Base-by-base conservation (phyloP, 1,140 invertebrate species). In the Gryon sp. region DNA sequence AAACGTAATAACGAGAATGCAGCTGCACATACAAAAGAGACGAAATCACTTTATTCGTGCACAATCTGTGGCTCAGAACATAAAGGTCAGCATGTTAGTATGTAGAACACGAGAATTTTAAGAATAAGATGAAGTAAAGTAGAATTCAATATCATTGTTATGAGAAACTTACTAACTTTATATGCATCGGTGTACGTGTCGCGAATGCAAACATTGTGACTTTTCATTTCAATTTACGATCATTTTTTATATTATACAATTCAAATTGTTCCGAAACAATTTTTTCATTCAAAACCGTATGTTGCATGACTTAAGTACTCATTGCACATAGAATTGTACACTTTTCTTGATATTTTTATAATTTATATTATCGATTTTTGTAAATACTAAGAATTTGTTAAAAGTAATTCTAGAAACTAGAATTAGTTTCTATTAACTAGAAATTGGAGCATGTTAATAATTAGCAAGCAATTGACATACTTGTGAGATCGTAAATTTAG, bases 1-100 rank as follows among this genome's bases (percentile, higher is more conserved):
- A 66, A 72, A 60, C 50, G 74, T 69, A 76, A 76, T 70, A 76
- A 70, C 65, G 45, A 32, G 41, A 34, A 70, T 70, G 52, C 59
- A 53, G 43, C 24, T 19, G 46, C 32, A 60, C 50, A 70, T 65
- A 69, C 59, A 53, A 76, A 70, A 52, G 60, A 66, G 57, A 16
- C 12, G 40, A 53, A 70, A 70, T 76, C 60, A 70, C 50, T 70
- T 76, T 70, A 76, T 76, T 46, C 52, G 50, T 41, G 59, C 36
- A 16, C 59, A 70, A 55, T 63, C 62, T 70, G 65, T 65, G 59
- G 52, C 59, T 12, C 18, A 3, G 12, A 40, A 32, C 52, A 52
- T 53, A 40, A 48, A 53, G 65, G 52, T 76, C 65, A 59, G 30
- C 52, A 18, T 66, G 65, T 76, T 69, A 70, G 50, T 76, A 68